Conservation (phyloP, 2,113 vertebrate species). For the Microtus richardsoni region DNA sequence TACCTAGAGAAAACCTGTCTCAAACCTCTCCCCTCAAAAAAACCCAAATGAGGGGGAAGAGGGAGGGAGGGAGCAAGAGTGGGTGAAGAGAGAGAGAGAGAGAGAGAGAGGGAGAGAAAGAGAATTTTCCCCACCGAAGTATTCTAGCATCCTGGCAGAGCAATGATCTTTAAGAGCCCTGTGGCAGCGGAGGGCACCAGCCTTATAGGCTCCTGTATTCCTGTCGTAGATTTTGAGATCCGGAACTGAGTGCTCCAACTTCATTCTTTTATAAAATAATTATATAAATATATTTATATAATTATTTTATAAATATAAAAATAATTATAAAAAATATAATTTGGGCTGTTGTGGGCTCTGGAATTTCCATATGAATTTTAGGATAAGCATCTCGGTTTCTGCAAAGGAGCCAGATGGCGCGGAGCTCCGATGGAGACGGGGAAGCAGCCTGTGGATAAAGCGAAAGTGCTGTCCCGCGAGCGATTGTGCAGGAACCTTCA, state of each 20-base stretch:
- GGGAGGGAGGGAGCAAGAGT: no score
- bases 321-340: no score
- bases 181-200: not conserved
- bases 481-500: rapidly evolving
- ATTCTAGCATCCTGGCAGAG: not conserved
- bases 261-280: conserved; percentile 8
- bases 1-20: not conserved
- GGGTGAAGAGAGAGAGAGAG: rapidly evolving
- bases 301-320: no score
- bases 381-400: not conserved
- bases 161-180: not conserved
- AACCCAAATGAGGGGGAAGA: not conserved
- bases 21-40: not conserved
- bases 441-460: not conserved
- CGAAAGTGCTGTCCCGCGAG: not conserved
- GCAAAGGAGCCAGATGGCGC: not conserved
- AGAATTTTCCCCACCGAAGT: not conserved
- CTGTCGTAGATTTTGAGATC: not conserved
- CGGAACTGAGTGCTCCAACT: not conserved
- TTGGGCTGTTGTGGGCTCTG: not conserved
- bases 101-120: no score
- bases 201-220: not conserved
- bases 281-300: no score
- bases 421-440: not conserved
- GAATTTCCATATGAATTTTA: conserved; percentile 34